Conservation (phyloP, 2,113 vertebrate genomes). For the Chinchilla lanigera region DNA sequence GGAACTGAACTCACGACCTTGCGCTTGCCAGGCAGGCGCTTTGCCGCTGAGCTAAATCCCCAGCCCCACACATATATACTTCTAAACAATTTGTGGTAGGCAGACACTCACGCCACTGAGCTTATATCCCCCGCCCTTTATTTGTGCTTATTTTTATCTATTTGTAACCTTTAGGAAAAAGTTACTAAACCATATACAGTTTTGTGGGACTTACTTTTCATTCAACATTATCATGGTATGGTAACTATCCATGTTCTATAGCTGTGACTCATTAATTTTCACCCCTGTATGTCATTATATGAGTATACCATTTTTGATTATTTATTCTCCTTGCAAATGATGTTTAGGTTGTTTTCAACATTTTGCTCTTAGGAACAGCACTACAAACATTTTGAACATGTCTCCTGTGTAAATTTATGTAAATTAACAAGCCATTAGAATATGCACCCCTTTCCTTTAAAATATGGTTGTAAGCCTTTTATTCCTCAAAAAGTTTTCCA, state of each 20-base stretch:
- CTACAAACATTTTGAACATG: neutral
- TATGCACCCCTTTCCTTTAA: neutral
- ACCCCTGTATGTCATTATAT: neutral
- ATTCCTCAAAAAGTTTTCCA: neutral
- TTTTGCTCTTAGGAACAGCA: neutral
- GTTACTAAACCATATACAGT: neutral
- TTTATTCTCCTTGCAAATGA: neutral
- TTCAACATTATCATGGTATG: neutral
- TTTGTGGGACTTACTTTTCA: conserved; percentile 32
- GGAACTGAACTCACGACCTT: no score
- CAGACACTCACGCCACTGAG: no score
- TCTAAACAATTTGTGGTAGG: neutral
- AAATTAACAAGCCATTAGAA: neutral
- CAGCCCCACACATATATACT: neutral
- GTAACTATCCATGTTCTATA: neutral
- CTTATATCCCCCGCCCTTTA: no score
- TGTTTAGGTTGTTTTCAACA: neutral
- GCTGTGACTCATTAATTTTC: neutral
- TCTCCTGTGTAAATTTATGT: neutral
- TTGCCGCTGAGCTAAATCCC: no score
- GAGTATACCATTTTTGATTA: neutral
- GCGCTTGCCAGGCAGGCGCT: no score
- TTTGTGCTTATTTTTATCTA: conserved; percentile 44
- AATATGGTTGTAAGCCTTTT: neutral
- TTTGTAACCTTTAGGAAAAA: conserved; percentile 6